Evolutionary conservation across 2,797 vertebrate genomes (phyloP).

Genomic region (Squalus acanthias): DNA sequence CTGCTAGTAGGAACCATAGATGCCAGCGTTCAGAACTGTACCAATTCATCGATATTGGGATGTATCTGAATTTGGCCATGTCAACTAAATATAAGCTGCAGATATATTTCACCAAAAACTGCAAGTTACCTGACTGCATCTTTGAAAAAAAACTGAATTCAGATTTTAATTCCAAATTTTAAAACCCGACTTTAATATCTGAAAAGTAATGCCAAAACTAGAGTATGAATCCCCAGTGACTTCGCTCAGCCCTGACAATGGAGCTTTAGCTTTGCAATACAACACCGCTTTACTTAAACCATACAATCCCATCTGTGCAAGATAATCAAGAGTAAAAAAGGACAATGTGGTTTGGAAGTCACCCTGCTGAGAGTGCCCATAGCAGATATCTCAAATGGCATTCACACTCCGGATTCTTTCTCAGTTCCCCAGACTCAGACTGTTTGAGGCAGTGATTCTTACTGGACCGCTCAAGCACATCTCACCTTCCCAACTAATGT

Average conservation of each 20-base stretch:
- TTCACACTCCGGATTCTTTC: background rate
- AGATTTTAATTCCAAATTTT: background rate
- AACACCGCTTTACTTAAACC: background rate
- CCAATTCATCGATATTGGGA: background rate
- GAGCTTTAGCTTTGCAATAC: too few relatives aligned
- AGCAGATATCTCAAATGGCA: too few relatives aligned
- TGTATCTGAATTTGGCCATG: background rate
- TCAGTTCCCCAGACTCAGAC: background rate
- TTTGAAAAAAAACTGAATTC: background rate
- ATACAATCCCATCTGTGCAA: background rate
- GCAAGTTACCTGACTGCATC: background rate
- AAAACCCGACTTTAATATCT: background rate
- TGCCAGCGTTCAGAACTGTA: background rate
- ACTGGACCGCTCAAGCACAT: background rate
- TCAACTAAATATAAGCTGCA: background rate
- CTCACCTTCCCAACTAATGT: background rate
- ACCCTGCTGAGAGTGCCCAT: too few relatives aligned
- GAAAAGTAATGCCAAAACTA: background rate
- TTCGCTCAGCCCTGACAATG: background rate
- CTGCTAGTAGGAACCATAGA: background rate
- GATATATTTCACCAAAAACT: background rate
- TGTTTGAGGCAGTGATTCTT: background rate
- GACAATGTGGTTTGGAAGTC: too few relatives aligned
- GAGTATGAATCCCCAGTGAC: background rate
- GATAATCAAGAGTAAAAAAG: background rate